phyloP scores from a whole-genome alignment of 2,113 vertebrate genomes.

The Hippocampus abdominalis region DNA sequence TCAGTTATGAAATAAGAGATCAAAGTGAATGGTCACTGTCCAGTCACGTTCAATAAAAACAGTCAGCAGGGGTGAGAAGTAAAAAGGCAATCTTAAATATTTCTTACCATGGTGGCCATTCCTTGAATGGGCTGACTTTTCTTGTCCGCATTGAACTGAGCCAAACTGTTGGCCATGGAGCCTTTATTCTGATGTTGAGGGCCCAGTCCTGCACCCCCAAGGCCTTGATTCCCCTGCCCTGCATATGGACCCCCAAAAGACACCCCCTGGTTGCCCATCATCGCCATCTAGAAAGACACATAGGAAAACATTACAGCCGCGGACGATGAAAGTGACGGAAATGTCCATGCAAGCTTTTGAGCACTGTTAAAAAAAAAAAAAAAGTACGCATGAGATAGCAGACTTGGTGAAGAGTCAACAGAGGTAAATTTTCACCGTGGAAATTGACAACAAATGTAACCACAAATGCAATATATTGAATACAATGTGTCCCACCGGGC shows the following conservation, averaged over 20 bases:
- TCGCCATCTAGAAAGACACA: slow-evolving; percentile 81
- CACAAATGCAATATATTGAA: background rate
- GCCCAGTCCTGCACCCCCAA: slow-evolving; percentile 83
- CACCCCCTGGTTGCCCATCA: slow-evolving; percentile 84
- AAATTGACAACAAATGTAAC: background rate
- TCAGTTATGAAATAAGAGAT: background rate
- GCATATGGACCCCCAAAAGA: slow-evolving; percentile 86
- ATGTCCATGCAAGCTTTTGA: background rate
- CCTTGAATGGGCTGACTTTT: slow-evolving; percentile 85
- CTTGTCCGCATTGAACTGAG: slow-evolving; percentile 91
- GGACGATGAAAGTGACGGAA: background rate
- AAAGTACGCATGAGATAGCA: background rate
- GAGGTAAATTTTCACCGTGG: background rate
- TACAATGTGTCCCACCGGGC: background rate
- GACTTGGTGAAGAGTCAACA: background rate
- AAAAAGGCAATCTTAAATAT: background rate
- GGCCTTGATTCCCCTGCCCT: slow-evolving; percentile 83
- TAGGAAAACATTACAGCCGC: background rate
- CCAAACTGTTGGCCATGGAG: slow-evolving; percentile 85
- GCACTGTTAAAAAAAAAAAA: background rate
- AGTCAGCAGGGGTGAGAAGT: background rate
- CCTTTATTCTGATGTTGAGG: slow-evolving; percentile 90
- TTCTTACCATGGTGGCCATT: slow-evolving; percentile 86
- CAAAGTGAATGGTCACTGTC: background rate
- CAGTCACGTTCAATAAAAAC: background rate